phyloP scores from a whole-genome alignment of 2,888 invertebrate species.

The Volucella zonaria region DNA sequence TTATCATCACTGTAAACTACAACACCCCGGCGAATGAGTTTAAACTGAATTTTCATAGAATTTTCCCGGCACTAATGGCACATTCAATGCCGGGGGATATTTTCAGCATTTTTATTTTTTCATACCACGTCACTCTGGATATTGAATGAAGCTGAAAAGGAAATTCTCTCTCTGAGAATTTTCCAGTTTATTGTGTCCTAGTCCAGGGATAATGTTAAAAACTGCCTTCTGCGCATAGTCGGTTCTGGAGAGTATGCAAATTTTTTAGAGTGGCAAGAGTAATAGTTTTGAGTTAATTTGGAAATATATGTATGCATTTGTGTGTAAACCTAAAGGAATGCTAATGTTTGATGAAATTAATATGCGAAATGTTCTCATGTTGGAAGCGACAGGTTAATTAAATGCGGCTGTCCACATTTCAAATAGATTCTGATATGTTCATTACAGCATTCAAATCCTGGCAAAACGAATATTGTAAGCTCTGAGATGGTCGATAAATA shows the following conservation, averaged over 20 bases:
- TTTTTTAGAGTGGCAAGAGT: background rate
- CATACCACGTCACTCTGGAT: no score
- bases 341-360: no score
- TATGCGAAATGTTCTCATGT: no score
- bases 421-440: no score
- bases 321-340: no score
- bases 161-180: background rate
- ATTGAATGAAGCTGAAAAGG: background rate
- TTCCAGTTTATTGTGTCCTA: background rate
- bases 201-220: background rate
- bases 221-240: conserved; percentile 8
- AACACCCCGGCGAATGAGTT: conserved; percentile 11
- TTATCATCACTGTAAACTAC: background rate
- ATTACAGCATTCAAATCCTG: no score
- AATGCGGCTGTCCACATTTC: no score
- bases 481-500: no score
- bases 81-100: background rate
- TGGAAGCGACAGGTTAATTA: no score
- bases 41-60: conserved; percentile 4
- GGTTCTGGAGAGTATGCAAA: background rate
- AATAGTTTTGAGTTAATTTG: no score
- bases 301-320: no score
- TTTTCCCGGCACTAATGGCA: background rate
- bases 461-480: no score
- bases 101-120: background rate